Evolutionary conservation across 2,888 invertebrate genomes (phyloP), one percentile per base, ranked within the genome.

Genomic region (Cylloceria caligata): DNA sequence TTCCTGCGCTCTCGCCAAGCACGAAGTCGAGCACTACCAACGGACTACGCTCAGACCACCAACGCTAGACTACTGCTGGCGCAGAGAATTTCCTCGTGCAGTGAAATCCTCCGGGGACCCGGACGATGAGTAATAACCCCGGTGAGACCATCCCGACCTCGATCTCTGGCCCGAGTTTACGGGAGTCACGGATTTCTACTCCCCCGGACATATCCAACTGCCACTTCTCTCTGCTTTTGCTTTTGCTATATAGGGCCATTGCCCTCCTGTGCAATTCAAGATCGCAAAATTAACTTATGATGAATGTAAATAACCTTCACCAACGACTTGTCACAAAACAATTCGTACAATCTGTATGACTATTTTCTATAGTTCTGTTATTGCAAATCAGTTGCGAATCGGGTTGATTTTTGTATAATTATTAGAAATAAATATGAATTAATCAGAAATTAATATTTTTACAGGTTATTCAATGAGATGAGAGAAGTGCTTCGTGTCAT

Each of bases 81-180:
- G 42, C 71, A 62, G 83, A 76, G 80, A 77, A 80, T 85, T 85
- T 85, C 71, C 79, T 75, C 82, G 82, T 74, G 83, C 79, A 68
- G 77, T 30, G 55, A 71, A 84, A 83, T 73, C 81, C 85, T 83
- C 78, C 71, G 65, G 86, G 82, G 83, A 86, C 81, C 82, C 80
- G 84, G 83, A 87, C 87, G 87, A 87, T 87, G 87, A 87, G 86
- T 85, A 86, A 87, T 87, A 86, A 86, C 85, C 85, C 86, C 86
- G 84, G 64, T 74, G 87, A 87, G 87, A 86, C 84, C 72, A 60
- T 74, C 49, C 69, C 71, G 77, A 79, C 80, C 80, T 77, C 55
- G 57, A 71, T 75, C 69, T 74, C 75, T 42, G 39, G 71, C 72
- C 57, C 62, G 80, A 67, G 80, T 80, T 80, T 83, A 80, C 85